Conservation (phyloP, 2,113 vertebrate species). For the Mastomys natalensis region DNA sequence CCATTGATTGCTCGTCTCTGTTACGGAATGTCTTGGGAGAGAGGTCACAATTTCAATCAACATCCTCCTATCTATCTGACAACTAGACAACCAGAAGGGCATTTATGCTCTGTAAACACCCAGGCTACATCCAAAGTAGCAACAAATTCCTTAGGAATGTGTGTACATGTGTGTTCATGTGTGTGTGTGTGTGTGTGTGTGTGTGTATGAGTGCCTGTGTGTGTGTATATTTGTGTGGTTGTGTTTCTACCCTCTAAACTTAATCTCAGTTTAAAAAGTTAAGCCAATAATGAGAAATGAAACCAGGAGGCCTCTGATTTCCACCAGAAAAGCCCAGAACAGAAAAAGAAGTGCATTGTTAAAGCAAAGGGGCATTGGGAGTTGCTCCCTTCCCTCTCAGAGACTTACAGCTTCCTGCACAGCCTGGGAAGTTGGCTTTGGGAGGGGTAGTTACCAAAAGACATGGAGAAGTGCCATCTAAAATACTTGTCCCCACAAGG, state of each 20-base stretch:
- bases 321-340: neutral
- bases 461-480: neutral
- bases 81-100: neutral
- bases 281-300: neutral
- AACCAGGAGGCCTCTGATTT: neutral
- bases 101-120: rapidly evolving
- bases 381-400: rapidly evolving
- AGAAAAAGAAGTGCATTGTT: neutral
- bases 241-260: neutral
- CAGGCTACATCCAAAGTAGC: neutral
- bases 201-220: neutral
- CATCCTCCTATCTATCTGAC: neutral
- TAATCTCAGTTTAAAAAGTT: neutral
- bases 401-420: rapidly evolving
- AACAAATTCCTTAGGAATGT: neutral
- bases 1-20: neutral
- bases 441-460: neutral
- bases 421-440: neutral
- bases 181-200: neutral
- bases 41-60: neutral
- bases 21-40: neutral
- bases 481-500: neutral
- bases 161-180: neutral
- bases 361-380: neutral
- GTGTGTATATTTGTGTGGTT: neutral